Conservation (phyloP, 2,113 vertebrate species). For the Hyla sarda region DNA sequence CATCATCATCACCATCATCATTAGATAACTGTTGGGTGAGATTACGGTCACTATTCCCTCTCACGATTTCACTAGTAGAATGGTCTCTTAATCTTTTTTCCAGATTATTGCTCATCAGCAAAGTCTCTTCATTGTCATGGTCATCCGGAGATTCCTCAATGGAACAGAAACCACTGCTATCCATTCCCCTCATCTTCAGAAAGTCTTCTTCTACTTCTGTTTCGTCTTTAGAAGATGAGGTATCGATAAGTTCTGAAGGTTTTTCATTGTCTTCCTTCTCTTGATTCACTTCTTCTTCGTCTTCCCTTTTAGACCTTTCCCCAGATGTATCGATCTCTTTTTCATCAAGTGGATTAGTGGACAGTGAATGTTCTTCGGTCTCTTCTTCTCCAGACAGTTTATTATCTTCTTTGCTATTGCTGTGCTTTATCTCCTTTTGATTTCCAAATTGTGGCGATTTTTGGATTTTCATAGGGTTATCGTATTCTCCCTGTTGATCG, state of each 20-base stretch:
- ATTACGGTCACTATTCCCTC: too few relatives aligned
- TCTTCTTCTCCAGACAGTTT: too few relatives aligned
- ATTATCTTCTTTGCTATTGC: too few relatives aligned
- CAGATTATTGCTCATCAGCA: not conserved
- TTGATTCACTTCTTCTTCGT: not conserved
- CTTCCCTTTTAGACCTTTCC: not conserved
- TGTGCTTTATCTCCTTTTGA: too few relatives aligned
- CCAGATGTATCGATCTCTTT: not conserved
- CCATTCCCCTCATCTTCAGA: not conserved
- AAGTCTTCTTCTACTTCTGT: not conserved
- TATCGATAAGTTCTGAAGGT: not conserved
- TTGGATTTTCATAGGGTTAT: not conserved
- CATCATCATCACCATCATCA: too few relatives aligned
- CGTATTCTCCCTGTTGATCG: not conserved
- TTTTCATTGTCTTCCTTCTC: not conserved
- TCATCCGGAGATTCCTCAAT: not conserved
- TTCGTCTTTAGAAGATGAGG: not conserved
- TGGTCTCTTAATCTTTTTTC: too few relatives aligned
- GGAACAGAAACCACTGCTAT: too few relatives aligned
- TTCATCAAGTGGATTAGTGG: not conserved
- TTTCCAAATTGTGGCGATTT: too few relatives aligned
- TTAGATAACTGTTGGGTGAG: too few relatives aligned
- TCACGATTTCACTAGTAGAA: too few relatives aligned
- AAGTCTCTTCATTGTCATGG: not conserved
- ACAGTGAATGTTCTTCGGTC: not conserved